Base-by-base conservation (phyloP, 2,113 vertebrate species). In the Corythornis madagascariensis region DNA sequence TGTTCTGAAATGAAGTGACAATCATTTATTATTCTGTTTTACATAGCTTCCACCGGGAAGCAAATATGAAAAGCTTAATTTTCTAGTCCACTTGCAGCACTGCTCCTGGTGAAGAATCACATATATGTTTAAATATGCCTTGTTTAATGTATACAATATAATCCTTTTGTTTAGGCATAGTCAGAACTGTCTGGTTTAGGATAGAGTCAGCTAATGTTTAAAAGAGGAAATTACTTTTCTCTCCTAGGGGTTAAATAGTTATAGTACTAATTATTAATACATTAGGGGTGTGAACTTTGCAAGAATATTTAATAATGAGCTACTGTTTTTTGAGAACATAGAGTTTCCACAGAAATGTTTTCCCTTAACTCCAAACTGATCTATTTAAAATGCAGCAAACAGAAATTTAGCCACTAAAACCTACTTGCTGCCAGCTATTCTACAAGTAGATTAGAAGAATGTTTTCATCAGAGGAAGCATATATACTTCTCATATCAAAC, bases 11-110 rank as follows among this genome's bases (percentile, higher is more conserved):
- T 91, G 95, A 96, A 95, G 82, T 95, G 97, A 93, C 95, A 96
- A 96, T 98, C 96, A 96, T 97, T 97, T 97, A 96, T 97, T 97
- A 96, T 97, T 97, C 96, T 95, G 81, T 97, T 97, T 98, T 97
- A 96, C 96, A 95, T 96, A 96, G 83, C 88, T 92, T 94, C 88
- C 95, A 96, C 95, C 0, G 6, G 96, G 96, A 97, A 97, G 89
- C 73, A 95, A 90, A 76, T 92, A 97, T 96, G 93, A 97, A 97
- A 97, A 93, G 88, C 90, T 95, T 97, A 93, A 97, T 98, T 98
- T 97, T 97, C 96, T 96, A 97, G 84, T 95, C 92, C 92, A 96
- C 75, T 97, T 97, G 95, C 72, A 86, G 53, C 60, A 61, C 64
- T 89, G 65, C 89, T 97, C 87, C 93, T 84, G 70, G 85, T 78